A percentile compares a stretch with the other conserved stretches of the same genome.
Conservation (phyloP, 2,888 invertebrate species). For the Drosophila paramelanica region DNA sequence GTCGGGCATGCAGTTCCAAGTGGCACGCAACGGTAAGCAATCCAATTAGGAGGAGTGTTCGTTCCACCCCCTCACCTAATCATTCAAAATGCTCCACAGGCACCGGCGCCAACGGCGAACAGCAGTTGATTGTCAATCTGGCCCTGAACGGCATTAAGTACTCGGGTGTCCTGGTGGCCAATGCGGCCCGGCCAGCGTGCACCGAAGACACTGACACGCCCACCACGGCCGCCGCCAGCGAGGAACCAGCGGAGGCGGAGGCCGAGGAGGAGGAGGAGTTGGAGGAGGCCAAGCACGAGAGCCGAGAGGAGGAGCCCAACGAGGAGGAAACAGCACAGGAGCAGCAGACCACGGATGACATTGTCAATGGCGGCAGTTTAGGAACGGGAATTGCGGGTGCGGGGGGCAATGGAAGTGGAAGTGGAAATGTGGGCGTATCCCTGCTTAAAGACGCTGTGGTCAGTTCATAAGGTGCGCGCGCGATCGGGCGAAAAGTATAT, state of each 20-base stretch:
- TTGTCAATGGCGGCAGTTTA: conserved; percentile 27
- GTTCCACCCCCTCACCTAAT: conserved; percentile 15
- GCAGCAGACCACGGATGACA: conserved; percentile 26
- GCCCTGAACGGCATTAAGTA: conserved; percentile 98
- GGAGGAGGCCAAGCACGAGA: conserved; percentile 24
- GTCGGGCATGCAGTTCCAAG: conserved; percentile 89
- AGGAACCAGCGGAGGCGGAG: conserved; percentile 10
- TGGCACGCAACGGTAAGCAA: conserved; percentile 92
- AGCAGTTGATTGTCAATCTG: conserved; percentile 96
- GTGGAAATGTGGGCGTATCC: background rate
- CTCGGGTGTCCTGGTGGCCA: conserved; percentile 94
- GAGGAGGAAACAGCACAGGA: conserved; percentile 29
- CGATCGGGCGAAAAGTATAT: conserved; percentile 25
- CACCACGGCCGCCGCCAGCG: conserved; percentile 2
- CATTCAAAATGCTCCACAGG: conserved; percentile 85
- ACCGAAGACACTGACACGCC: conserved; percentile 12
- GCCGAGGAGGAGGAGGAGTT: background rate
- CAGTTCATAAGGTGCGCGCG: conserved; percentile 50
- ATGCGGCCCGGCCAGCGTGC: conserved; percentile 3
- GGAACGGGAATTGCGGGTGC: conserved; percentile 25
- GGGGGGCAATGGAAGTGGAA: conserved; percentile 4
- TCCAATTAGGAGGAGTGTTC: background rate
- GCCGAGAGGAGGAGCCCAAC: conserved; percentile 32
- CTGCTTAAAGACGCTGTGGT: conserved; percentile 66
- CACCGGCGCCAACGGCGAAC: conserved; percentile 93